Percentiles rank a stretch among this genome's conserved stretches.
phyloP scores from a whole-genome alignment of 2,113 vertebrate species.

The Rhabdornis inornatus region DNA sequence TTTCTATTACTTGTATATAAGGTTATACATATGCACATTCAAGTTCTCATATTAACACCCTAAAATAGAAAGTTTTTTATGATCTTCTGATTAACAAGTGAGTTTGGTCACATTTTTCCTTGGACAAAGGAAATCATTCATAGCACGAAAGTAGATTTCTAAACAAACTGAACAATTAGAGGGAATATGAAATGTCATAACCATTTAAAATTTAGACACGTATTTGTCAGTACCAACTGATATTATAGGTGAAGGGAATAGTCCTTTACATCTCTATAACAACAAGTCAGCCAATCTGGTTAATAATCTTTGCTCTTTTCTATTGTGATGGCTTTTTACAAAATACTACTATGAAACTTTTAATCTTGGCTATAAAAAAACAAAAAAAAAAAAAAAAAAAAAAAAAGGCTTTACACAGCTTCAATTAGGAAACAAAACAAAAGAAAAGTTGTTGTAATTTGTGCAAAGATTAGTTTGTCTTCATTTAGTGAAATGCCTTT shows the following conservation, averaged over 20 bases:
- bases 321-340: background rate
- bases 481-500: slow-evolving; percentile 38
- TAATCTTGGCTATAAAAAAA: background rate
- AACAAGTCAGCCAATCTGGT: background rate
- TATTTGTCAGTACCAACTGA: background rate
- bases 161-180: background rate
- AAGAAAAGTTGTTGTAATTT: background rate
- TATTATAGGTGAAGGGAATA: background rate
- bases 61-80: background rate
- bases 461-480: slow-evolving; percentile 26
- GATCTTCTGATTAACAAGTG: background rate
- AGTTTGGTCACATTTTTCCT: background rate
- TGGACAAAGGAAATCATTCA: background rate
- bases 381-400: too few species aligned
- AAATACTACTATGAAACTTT: background rate
- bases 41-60: background rate
- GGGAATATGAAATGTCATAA: background rate
- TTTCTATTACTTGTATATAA: background rate
- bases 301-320: background rate
- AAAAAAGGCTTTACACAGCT: background rate
- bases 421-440: background rate
- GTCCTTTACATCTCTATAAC: background rate
- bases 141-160: background rate
- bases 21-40: background rate
- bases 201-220: background rate